Conservation (phyloP, 30 jellyfish, hydroid and myxozoan genomes). For the Pelagia noctiluca region DNA sequence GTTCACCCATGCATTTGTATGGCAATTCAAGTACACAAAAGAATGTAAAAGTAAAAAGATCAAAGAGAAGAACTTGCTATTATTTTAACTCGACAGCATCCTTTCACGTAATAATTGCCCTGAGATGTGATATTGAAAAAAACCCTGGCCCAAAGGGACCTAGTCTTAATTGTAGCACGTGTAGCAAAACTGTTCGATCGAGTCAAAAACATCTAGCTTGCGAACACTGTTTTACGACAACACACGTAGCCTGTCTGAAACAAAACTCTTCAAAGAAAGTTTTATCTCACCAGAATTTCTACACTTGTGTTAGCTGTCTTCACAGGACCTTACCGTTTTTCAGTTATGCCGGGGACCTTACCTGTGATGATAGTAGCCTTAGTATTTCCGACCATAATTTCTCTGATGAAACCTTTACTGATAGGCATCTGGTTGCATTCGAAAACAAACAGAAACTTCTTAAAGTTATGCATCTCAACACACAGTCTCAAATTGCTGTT, state of each 20-base stretch:
- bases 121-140: constrained; percentile 27
- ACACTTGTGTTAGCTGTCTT: constrained; percentile 51
- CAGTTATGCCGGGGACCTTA: constrained; percentile 16
- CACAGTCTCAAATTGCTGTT: constrained; percentile 64
- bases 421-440: constrained; percentile 26
- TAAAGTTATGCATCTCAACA: constrained; percentile 46
- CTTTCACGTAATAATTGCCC: constrained; percentile 15
- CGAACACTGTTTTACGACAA: constrained; percentile 27
- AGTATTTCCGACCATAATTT: constrained; percentile 33
- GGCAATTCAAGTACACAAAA: constrained; percentile 34
- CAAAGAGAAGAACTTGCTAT: constrained; percentile 37
- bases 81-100: constrained; percentile 33
- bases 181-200: constrained; percentile 42
- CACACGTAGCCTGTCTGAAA: constrained; percentile 40
- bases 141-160: constrained; percentile 60
- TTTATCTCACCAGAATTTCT: constrained; percentile 12
- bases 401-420: constrained; percentile 20
- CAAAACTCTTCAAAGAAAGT: background rate
- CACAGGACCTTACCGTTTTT: constrained; percentile 25
- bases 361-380: constrained; percentile 27
- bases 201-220: constrained; percentile 27
- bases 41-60: constrained; percentile 19
- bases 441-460: constrained; percentile 26
- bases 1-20: constrained; percentile 28
- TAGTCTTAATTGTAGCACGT: constrained; percentile 35